Percentiles rank a stretch among this genome's conserved stretches.
phyloP scores from a whole-genome alignment of 2,113 vertebrate genomes.

The Mesembrinibis cayennensis region DNA sequence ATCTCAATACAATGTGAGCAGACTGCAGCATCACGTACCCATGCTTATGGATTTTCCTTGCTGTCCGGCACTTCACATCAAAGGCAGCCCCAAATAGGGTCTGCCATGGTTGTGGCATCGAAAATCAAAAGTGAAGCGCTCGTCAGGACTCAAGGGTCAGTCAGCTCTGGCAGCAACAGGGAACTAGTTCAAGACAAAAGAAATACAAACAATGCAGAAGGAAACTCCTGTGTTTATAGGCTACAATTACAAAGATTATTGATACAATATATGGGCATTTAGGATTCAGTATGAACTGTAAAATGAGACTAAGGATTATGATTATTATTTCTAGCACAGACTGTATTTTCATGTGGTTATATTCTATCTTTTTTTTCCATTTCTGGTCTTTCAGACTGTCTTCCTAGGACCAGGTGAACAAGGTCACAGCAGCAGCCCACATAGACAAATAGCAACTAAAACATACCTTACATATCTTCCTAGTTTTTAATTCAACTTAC shows the following conservation, averaged over 20 bases:
- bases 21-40: neutral
- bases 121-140: neutral
- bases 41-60: neutral
- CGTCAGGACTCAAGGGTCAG: neutral
- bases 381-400: neutral
- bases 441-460: neutral
- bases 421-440: neutral
- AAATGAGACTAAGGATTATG: neutral
- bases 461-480: neutral
- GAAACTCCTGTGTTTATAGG: neutral
- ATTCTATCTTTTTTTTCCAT: neutral
- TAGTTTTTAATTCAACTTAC: neutral
- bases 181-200: neutral
- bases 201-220: neutral
- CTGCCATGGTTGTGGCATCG: neutral
- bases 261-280: neutral
- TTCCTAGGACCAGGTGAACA: neutral
- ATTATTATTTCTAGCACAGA: neutral
- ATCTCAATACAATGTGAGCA: accelerated
- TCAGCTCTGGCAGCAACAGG: neutral
- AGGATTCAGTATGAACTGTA: neutral
- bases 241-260: neutral
- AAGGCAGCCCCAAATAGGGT: neutral
- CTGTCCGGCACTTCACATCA: neutral
- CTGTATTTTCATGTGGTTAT: neutral